Percentiles rank a stretch among this genome's conserved stretches.
phyloP scores from a whole-genome alignment of 2,113 vertebrate species.

The Melanerpes formicivorus region DNA sequence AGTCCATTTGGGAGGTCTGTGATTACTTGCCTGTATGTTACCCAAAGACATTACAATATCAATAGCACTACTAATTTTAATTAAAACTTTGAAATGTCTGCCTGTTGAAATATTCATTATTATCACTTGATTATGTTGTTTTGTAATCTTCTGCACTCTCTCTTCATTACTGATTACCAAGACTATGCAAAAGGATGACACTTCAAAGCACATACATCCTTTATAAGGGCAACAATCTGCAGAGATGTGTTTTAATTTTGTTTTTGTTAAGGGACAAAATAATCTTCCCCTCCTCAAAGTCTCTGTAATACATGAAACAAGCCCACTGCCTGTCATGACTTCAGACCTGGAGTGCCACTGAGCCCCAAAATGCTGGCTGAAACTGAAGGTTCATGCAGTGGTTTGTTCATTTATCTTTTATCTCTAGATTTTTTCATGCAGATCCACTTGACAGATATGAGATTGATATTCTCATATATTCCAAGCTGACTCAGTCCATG shows the following conservation, averaged over 20 bases:
- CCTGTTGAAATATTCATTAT: conserved; percentile 79
- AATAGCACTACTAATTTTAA: conserved; percentile 77
- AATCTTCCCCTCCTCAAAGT: background rate
- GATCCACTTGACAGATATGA: background rate
- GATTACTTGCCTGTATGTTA: conserved; percentile 74
- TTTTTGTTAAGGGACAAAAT: conserved; percentile 27
- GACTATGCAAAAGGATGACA: conserved; percentile 53
- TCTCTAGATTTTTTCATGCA: background rate
- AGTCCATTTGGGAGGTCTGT: conserved; percentile 70
- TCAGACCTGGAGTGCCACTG: background rate
- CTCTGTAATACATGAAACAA: background rate
- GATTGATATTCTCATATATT: background rate
- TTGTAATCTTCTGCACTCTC: conserved; percentile 68
- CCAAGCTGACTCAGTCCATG: background rate
- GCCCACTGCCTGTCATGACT: background rate
- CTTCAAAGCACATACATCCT: conserved; percentile 22
- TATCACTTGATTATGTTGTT: conserved; percentile 75
- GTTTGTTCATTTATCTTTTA: background rate
- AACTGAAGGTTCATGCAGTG: background rate
- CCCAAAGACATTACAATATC: conserved; percentile 75
- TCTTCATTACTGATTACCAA: conserved; percentile 68
- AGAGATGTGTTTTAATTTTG: conserved; percentile 40
- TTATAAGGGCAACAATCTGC: background rate
- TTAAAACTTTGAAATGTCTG: conserved; percentile 77
- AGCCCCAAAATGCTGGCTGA: background rate